Evolutionary conservation across 2,113 vertebrate species (phyloP), one percentile per base, ranked within the genome.

Genomic region (Ictidomys tridecemlineatus): DNA sequence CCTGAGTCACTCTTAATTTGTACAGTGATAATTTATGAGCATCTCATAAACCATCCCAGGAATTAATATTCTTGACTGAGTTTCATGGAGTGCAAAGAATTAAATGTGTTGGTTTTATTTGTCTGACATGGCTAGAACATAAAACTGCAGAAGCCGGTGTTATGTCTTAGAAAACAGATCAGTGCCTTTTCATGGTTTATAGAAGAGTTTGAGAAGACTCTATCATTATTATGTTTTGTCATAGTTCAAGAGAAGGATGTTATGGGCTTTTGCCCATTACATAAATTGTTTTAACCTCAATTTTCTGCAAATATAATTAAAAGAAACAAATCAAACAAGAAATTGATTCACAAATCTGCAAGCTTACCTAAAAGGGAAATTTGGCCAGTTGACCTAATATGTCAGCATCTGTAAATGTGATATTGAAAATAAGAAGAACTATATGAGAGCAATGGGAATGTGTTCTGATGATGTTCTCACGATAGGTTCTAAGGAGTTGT

Each of bases 41-140:
- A 73, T 90, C 73, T 80, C 72, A 70, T 45, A 93, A 95, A 28
- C 45, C 70, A 85, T 84, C 74, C 74, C 91, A 69, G 85, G 83
- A 89, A 91, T 96, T 97, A 89, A 91, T 96, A 94, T 94, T 89
- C 78, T 87, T 96, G 76, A 90, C 73, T 94, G 79, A 84, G 65
- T 92, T 96, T 96, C 86, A 88, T 58, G 85, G 45, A 58, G 26
- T 69, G 3, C n/a, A 96, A 93, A 95, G 30, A 22, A 86, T 78
- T 82, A 77, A 51, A 82, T 73, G 45, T 30, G 70, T 77, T 76
- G 48, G 37, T 87, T 93, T 95, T 72, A 45, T 94, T 91, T 91
- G 45, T 65, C 53, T 69, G 72, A 61, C 84, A 67, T 63, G 34
- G 26, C 17, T 61, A 34, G 45, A 34, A 39, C 8, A 39, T 88